These are phyloP conservation scores for Eonycteris spelaea DNA, from an alignment of 2,113 vertebrate species.

Conservation along the genomic window DNA sequence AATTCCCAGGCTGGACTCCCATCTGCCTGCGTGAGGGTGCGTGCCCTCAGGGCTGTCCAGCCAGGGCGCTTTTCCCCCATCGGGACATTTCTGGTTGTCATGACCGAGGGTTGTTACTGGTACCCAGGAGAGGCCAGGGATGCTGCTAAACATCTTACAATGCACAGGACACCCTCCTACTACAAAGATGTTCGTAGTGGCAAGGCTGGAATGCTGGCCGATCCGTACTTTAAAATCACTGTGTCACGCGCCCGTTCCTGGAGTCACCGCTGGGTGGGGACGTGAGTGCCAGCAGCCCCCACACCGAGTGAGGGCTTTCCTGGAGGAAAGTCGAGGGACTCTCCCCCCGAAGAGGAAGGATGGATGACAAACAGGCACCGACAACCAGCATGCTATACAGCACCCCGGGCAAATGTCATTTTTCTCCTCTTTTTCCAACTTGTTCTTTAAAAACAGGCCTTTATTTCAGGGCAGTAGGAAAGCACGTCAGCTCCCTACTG, in stretches of 20 bases:
- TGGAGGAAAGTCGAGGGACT: neutral
- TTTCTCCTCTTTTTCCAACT: neutral
- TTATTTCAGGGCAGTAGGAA: neutral
- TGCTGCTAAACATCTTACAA: neutral
- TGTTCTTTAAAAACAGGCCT: neutral
- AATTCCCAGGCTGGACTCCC: neutral
- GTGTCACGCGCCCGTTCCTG: neutral
- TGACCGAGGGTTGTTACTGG: neutral
- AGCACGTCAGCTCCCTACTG: neutral
- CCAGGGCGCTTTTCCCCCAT: neutral
- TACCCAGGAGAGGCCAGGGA: neutral
- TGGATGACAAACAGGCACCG: neutral
- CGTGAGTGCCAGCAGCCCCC: neutral
- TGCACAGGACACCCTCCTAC: too few species aligned
- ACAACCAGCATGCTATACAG: neutral
- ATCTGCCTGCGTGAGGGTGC: too few species aligned
- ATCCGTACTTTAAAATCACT: neutral
- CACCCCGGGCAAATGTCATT: neutral
- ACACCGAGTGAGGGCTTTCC: neutral
- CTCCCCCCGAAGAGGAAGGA: neutral
- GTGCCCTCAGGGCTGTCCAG: neutral
- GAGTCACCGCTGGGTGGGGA: neutral
- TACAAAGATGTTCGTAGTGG: neutral
- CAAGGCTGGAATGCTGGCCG: neutral
- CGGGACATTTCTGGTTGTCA: neutral